A percentile compares a stretch with the other conserved stretches of the same genome.
These are phyloP conservation scores for Ptyas mucosa DNA, from an alignment of 2,113 vertebrate genomes.

Conservation along the genomic window DNA sequence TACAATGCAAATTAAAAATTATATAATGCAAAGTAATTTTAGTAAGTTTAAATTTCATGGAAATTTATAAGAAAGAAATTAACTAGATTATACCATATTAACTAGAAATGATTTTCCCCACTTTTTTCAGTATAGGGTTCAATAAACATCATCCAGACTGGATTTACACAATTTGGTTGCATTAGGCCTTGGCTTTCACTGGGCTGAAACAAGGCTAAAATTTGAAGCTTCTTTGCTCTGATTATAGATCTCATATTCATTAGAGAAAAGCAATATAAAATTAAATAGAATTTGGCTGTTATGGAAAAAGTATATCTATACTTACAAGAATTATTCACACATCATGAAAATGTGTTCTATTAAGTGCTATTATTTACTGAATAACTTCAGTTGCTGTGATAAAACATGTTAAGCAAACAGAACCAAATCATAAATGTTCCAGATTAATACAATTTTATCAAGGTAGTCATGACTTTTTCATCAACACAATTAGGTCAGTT, in stretches of 20 bases:
- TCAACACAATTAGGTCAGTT: neutral
- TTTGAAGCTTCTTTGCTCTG: neutral
- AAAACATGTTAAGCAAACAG: neutral
- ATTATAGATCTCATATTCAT: neutral
- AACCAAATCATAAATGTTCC: neutral
- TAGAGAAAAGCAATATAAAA: neutral
- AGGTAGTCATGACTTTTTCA: neutral
- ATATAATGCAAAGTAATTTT: neutral
- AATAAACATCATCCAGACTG: neutral
- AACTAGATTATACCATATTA: neutral
- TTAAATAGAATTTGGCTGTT: neutral
- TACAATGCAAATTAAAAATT: neutral
- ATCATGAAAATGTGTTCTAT: neutral
- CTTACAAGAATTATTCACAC: neutral
- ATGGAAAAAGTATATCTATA: neutral
- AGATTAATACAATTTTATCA: neutral
- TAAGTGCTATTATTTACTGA: neutral
- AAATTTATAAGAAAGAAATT: neutral
- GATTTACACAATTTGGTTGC: neutral
- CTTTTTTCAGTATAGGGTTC: neutral
- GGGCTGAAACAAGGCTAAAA: neutral
- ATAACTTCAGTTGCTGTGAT: neutral
- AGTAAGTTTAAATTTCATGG: neutral
- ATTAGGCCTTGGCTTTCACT: neutral
- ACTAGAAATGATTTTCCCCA: neutral